These are phyloP conservation scores for Acanthoscelides obtectus DNA, from an alignment of 2,888 invertebrate species.

Conservation along the genomic window DNA sequence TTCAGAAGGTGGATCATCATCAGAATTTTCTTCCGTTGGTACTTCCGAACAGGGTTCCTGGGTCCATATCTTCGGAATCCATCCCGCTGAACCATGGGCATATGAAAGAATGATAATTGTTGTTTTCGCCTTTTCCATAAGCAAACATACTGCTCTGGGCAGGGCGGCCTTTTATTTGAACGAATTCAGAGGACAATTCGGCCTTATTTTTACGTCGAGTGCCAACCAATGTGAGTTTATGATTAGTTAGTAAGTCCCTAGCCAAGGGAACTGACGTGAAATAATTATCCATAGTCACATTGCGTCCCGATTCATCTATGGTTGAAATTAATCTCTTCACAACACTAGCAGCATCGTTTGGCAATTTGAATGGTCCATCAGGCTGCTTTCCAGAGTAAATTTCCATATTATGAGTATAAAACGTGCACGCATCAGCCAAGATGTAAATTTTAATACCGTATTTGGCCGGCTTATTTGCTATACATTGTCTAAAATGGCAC, in stretches of 20 bases:
- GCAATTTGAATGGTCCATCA: slow-evolving; percentile 20
- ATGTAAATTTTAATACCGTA: slow-evolving; percentile 34
- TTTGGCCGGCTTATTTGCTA: slow-evolving; percentile 31
- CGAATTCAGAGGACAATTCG: slow-evolving; percentile 10
- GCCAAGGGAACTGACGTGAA: slow-evolving; percentile 16
- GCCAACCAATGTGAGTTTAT: slow-evolving; percentile 24
- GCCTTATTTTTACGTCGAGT: slow-evolving; percentile 29
- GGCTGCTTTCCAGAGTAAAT: slow-evolving; percentile 30
- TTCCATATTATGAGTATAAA: slow-evolving; percentile 29
- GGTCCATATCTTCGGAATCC: too few species aligned
- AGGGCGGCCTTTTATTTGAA: slow-evolving; percentile 6
- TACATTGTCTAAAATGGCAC: slow-evolving; percentile 33
- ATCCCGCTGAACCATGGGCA: too few species aligned
- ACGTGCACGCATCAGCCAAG: slow-evolving; percentile 26
- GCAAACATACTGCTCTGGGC: slow-evolving; percentile 17
- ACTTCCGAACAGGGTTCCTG: too few species aligned
- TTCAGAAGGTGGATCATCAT: too few species aligned
- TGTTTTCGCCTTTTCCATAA: slow-evolving; percentile 9
- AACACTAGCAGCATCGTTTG: slow-evolving; percentile 22
- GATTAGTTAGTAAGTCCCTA: slow-evolving; percentile 13
- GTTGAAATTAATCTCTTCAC: slow-evolving; percentile 16
- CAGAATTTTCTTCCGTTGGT: too few species aligned
- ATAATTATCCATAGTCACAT: slow-evolving; percentile 26
- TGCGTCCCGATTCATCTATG: slow-evolving; percentile 19
- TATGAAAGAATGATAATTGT: too few species aligned